These are phyloP conservation scores for Acanthopleura granulata DNA, from an alignment of 2,888 invertebrate species.

Conservation along the genomic window DNA sequence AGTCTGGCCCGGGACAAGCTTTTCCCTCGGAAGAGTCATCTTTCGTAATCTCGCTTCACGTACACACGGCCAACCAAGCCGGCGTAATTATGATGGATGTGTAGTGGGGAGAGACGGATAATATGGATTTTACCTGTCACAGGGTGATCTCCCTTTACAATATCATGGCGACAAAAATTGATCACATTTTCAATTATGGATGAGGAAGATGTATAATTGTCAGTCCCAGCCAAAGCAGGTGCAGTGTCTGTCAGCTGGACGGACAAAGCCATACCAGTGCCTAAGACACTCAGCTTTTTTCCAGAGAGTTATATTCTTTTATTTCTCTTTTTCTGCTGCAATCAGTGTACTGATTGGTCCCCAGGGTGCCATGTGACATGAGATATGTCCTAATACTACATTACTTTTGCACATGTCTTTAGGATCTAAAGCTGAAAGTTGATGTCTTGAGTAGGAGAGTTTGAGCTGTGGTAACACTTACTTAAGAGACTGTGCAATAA, in stretches of 20 bases:
- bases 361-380: too few species aligned
- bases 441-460: too few species aligned
- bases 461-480: too few species aligned
- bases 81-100: constrained; percentile 13
- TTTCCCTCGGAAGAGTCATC: background rate
- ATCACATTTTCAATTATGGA: constrained; percentile 18
- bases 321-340: background rate
- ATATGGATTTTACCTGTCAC: constrained; percentile 13
- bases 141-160: constrained; percentile 12
- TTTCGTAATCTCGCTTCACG: background rate
- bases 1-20: background rate
- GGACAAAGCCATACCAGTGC: too few species aligned
- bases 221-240: constrained; percentile 2
- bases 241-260: background rate
- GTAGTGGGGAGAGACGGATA: background rate
- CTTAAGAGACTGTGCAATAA: too few species aligned
- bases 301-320: background rate
- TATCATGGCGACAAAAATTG: constrained; percentile 18
- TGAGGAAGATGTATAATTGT: constrained; percentile 13
- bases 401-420: too few species aligned
- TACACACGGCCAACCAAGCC: background rate
- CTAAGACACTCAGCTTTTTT: background rate
- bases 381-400: too few species aligned
- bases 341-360: too few species aligned
- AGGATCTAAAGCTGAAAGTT: too few species aligned